Evolutionary conservation across 2,797 vertebrate genomes (phyloP).

Genomic region (Zenarchopterus dispar): DNA sequence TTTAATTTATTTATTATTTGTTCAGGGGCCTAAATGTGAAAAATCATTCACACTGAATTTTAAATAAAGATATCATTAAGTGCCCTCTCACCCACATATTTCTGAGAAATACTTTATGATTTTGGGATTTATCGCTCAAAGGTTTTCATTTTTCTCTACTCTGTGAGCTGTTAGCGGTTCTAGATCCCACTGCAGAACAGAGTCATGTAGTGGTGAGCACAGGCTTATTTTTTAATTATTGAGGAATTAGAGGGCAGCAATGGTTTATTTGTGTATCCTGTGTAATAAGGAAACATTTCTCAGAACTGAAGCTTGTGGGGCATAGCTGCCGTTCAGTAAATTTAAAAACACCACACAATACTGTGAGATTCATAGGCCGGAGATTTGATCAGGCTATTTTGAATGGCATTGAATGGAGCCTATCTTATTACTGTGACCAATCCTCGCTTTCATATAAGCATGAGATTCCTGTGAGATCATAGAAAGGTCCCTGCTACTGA

Average conservation of each 20-base stretch:
- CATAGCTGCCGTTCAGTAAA: constrained; percentile 71
- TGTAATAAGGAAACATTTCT: constrained; percentile 75
- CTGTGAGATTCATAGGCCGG: constrained; percentile 54
- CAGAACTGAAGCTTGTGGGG: constrained; percentile 70
- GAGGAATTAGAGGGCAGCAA: constrained; percentile 74
- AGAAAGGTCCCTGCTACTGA: constrained; percentile 42
- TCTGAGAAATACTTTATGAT: constrained; percentile 21
- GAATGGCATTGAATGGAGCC: constrained; percentile 45
- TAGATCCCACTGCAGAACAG: constrained; percentile 48
- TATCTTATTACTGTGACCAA: constrained; percentile 64
- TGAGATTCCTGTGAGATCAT: constrained; percentile 48
- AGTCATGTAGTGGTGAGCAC: constrained; percentile 60
- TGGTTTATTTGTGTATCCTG: constrained; percentile 79
- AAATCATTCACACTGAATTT: constrained; percentile 5
- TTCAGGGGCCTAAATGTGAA: neutral
- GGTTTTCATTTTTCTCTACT: constrained; percentile 30
- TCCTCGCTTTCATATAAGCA: constrained; percentile 49
- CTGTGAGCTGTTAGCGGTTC: constrained; percentile 25
- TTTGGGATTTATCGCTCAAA: constrained; percentile 24
- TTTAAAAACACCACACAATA: constrained; percentile 75
- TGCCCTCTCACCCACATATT: neutral
- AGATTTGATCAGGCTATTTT: constrained; percentile 70
- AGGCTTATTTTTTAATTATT: constrained; percentile 81
- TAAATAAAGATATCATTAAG: neutral
- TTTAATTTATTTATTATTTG: neutral